Evolutionary conservation across 2,113 vertebrate species (phyloP), one percentile per base, ranked within the genome.

Genomic region (Amphiprion percula): DNA sequence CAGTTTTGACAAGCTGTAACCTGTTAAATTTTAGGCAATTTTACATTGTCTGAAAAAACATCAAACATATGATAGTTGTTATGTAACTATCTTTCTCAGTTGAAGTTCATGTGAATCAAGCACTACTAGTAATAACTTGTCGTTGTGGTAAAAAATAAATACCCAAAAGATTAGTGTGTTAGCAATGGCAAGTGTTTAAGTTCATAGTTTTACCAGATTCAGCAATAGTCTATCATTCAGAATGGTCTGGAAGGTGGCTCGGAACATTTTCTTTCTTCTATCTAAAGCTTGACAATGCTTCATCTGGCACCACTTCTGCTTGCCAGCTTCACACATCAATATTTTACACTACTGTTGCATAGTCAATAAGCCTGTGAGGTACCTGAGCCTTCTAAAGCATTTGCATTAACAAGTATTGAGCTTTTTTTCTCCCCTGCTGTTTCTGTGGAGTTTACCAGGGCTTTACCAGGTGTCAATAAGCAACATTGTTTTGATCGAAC

Each of bases 401-500:
- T 61, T 23, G 44, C 6, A 24, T 33, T 14, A 55, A 49, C 5
- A 62, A 2, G 44, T 39, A 58, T 15, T 49, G 50, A 63, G 8
- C 23, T 14, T 73, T 50, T 54, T 12, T n/a, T 19, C 17, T 49
- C 16, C 10, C 21, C 53, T 68, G 53, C 49, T 46, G 12, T 56
- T 58, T 17, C 37, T 26, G 11, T 8, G 4, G 16, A 50, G 24
- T 26, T 26, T 23, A 19, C 2, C 2, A 4, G 4, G 6, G 4
- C 37, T 56, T 64, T n/a, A 65, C 63, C n/a, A 72, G 10, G 1
- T 9, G 1, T 62, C 46, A 68, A 5, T 37, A 37, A 71, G 10
- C 46, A 62, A 64, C 69, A 52, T n/a, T 77, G 24, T 60, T 80
- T 71, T 54, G 10, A 54, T 68, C 14, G 16, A 28, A 63, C 41